These are phyloP conservation scores for Plotosus lineatus DNA, from an alignment of 2,113 vertebrate genomes.

Conservation along the genomic window DNA sequence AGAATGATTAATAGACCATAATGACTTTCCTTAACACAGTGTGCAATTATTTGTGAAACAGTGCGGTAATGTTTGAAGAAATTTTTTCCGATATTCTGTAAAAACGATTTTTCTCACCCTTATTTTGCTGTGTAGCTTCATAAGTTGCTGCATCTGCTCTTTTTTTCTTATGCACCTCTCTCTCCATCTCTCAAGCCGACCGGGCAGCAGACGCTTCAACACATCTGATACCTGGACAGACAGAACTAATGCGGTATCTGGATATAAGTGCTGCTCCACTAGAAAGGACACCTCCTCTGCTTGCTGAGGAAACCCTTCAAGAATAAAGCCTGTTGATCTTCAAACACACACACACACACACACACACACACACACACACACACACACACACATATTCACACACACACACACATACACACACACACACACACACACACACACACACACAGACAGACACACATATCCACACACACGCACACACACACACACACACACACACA, in stretches of 20 bases:
- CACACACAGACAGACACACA: too few species aligned
- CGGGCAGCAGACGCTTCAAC: constrained; percentile 77
- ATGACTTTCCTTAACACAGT: background rate
- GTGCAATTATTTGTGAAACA: background rate
- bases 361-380: too few species aligned
- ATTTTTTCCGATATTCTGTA: background rate
- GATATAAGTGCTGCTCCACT: constrained; percentile 77
- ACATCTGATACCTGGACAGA: constrained; percentile 75
- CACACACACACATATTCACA: too few species aligned
- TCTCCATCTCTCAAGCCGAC: constrained; percentile 76
- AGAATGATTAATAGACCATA: background rate
- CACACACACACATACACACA: too few species aligned
- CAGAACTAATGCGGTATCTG: constrained; percentile 78
- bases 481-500: too few species aligned
- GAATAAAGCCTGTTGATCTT: constrained; percentile 90
- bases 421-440: too few species aligned
- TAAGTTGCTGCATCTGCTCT: constrained; percentile 70
- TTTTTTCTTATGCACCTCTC: constrained; percentile 61
- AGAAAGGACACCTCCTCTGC: constrained; percentile 80
- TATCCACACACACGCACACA: too few species aligned
- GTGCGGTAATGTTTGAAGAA: background rate
- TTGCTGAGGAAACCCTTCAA: constrained; percentile 87
- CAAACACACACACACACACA: too few species aligned
- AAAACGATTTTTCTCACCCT: constrained; percentile 65
- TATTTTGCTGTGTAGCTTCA: constrained; percentile 73